Evolutionary conservation across 1,140 invertebrate species (phyloP).

Genomic region (Himalopsyche phryganea): DNA sequence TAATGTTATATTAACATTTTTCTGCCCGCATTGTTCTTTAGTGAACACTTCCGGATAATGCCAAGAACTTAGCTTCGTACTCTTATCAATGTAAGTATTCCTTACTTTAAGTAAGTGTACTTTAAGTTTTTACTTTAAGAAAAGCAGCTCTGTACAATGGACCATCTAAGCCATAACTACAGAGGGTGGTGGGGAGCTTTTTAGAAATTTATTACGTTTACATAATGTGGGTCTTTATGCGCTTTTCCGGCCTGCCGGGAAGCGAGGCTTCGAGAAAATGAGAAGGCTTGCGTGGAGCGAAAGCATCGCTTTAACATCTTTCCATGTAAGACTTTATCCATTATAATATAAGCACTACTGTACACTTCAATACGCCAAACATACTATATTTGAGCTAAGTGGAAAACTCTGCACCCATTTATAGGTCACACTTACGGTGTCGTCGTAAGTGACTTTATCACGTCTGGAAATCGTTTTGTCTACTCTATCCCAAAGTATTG

Average conservation of each 20-base stretch:
- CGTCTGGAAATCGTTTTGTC: too few species aligned
- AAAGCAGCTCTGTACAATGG: too few species aligned
- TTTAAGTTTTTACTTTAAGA: too few species aligned
- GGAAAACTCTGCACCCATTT: not conserved
- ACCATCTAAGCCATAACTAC: not conserved
- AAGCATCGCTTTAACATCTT: not conserved
- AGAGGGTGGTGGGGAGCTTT: slow-evolving; percentile 10
- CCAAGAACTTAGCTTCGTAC: too few species aligned
- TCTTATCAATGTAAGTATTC: too few species aligned
- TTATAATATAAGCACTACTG: not conserved
- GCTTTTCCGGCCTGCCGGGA: slow-evolving; percentile 10
- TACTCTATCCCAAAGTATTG: too few species aligned
- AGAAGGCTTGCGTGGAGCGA: not conserved
- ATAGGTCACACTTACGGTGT: not conserved
- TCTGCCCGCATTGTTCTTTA: too few species aligned
- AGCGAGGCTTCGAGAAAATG: too few species aligned
- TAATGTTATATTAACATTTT: too few species aligned
- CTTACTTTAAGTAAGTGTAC: too few species aligned
- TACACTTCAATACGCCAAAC: not conserved
- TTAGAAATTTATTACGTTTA: slow-evolving; percentile 21
- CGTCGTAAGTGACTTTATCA: too few species aligned
- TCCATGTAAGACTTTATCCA: not conserved
- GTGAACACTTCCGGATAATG: too few species aligned
- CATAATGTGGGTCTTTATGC: slow-evolving; percentile 17
- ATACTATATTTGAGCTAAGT: not conserved